These are phyloP conservation scores for Lagocephalus sceleratus DNA, from an alignment of 2,797 vertebrate genomes.

Conservation along the genomic window DNA sequence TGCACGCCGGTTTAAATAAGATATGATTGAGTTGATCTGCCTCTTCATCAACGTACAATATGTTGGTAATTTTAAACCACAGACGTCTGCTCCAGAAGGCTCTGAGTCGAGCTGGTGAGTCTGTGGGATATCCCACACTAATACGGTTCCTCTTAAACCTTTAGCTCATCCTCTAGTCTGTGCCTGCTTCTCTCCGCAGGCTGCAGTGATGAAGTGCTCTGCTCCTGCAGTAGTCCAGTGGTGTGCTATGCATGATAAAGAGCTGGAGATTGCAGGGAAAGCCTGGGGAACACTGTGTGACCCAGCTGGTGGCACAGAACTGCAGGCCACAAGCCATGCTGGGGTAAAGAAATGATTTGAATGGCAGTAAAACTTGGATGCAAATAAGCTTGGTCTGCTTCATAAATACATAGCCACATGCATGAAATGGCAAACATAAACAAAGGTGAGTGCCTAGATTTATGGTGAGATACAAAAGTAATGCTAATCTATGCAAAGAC, in stretches of 20 bases:
- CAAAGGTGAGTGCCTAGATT: constrained; percentile 49
- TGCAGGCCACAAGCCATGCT: constrained; percentile 53
- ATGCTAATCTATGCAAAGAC: constrained; percentile 30
- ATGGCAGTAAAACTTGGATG: constrained; percentile 56
- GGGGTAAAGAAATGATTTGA: constrained; percentile 59
- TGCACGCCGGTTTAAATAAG: constrained; percentile 62
- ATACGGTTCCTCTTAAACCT: constrained; percentile 63
- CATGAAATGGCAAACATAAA: constrained; percentile 48
- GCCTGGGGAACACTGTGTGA: constrained; percentile 45
- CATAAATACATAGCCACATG: constrained; percentile 39
- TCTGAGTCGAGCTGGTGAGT: constrained; percentile 19
- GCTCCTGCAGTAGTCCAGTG: constrained; percentile 59
- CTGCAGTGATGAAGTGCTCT: constrained; percentile 66
- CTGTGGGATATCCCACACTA: constrained; percentile 55
- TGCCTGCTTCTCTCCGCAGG: constrained; percentile 62
- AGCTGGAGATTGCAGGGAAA: constrained; percentile 46
- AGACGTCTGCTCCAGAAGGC: constrained; percentile 20
- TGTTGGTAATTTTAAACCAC: constrained; percentile 53
- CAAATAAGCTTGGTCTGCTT: constrained; percentile 48
- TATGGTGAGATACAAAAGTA: constrained; percentile 32
- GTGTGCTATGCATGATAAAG: constrained; percentile 70
- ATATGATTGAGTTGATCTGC: constrained; percentile 63
- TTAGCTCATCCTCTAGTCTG: constrained; percentile 53
- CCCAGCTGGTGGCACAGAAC: constrained; percentile 58
- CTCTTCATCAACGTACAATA: constrained; percentile 48